Percentiles rank a stretch among this genome's conserved stretches.
These are phyloP conservation scores for Sciaenops ocellatus DNA, from an alignment of 2,797 vertebrate species.

Conservation along the genomic window DNA sequence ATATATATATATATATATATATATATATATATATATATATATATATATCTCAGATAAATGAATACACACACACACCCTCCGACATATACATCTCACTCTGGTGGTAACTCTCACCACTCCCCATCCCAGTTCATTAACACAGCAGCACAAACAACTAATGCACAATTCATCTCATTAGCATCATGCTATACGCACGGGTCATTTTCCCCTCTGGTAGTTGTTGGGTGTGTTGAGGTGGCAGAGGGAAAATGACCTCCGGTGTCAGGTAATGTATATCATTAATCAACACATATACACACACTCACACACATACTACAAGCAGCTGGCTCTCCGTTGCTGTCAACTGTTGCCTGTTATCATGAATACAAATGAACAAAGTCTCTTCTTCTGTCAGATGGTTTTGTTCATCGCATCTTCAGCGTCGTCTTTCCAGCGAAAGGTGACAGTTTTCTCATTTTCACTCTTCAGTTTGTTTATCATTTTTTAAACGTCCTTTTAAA, in stretches of 20 bases:
- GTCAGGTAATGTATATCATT: conserved; percentile 54
- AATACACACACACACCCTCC: not conserved
- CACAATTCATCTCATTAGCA: conserved; percentile 52
- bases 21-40: not conserved
- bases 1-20: not conserved
- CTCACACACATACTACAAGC: conserved; percentile 14
- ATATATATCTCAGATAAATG: not conserved
- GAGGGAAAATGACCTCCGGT: conserved; percentile 46
- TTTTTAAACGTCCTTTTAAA: not conserved
- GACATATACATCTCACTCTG: not conserved
- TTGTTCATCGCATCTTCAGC: conserved; percentile 20
- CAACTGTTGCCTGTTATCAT: conserved; percentile 19
- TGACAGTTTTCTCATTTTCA: not conserved
- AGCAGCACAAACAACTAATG: conserved; percentile 25
- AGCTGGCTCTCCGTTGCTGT: conserved; percentile 36
- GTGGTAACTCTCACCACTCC: conserved; percentile 3
- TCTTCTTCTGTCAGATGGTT: conserved; percentile 24
- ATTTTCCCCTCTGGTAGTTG: conserved; percentile 24
- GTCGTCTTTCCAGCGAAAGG: conserved; percentile 3
- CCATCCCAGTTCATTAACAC: conserved; percentile 27
- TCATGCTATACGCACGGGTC: conserved; percentile 1
- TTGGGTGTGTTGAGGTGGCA: conserved; percentile 21
- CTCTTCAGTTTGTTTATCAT: not conserved
- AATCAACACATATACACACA: conserved; percentile 33
- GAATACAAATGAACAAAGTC: conserved; percentile 45